A percentile compares a stretch with the other conserved stretches of the same genome.
phyloP scores from a whole-genome alignment of 2,797 vertebrate genomes.

The Dryobates pubescens region DNA sequence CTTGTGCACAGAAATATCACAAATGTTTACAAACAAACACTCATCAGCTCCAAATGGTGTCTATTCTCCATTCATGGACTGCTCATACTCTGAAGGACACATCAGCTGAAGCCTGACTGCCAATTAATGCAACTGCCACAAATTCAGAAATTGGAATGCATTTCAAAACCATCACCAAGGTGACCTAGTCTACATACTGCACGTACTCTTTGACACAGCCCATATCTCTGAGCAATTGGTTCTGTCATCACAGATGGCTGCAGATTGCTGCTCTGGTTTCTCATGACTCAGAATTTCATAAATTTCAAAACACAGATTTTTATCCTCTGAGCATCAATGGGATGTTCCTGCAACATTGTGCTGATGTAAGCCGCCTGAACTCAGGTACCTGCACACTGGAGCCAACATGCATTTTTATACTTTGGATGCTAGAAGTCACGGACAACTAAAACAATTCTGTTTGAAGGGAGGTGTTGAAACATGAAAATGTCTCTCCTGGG shows the following conservation, averaged over 20 bases:
- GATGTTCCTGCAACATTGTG: background rate
- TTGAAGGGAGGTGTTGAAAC: background rate
- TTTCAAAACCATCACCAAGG: constrained; percentile 43
- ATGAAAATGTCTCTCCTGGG: background rate
- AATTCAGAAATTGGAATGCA: constrained; percentile 1
- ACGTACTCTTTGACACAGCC: constrained; percentile 14
- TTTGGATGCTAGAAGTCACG: background rate
- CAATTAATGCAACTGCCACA: background rate
- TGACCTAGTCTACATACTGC: constrained; percentile 3
- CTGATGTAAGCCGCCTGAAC: background rate
- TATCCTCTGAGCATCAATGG: background rate
- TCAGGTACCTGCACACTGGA: background rate
- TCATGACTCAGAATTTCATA: constrained; percentile 2
- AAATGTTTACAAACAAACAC: constrained; percentile 32
- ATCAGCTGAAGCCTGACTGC: background rate
- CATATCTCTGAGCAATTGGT: constrained; percentile 38
- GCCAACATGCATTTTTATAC: background rate
- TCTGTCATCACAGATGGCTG: constrained; percentile 48
- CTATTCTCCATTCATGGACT: background rate
- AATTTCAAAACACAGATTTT: background rate
- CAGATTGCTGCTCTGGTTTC: background rate
- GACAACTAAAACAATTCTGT: background rate
- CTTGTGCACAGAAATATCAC: background rate
- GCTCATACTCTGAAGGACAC: background rate
- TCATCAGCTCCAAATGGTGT: constrained; percentile 3